Evolutionary conservation across 2,888 invertebrate genomes (phyloP).

Genomic region (Cactoblastis cactorum): DNA sequence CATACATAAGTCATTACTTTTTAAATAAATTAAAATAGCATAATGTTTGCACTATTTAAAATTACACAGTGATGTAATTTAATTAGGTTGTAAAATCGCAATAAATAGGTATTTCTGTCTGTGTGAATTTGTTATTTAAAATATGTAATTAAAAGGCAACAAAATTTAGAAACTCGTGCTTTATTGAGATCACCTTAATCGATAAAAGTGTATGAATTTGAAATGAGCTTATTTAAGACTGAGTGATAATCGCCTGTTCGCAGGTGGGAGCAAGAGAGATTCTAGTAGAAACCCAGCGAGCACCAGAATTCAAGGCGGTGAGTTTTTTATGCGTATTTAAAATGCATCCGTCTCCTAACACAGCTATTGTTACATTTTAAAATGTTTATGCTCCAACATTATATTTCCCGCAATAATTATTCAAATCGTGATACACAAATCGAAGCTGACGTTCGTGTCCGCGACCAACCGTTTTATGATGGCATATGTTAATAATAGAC

Average conservation of each 20-base stretch:
- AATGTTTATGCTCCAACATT: slow-evolving; percentile 19
- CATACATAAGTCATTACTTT: too few relatives aligned
- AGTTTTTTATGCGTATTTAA: slow-evolving; percentile 42
- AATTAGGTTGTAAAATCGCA: too few relatives aligned
- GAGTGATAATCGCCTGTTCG: slow-evolving; percentile 71
- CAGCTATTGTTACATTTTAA: slow-evolving; percentile 5
- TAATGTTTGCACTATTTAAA: too few relatives aligned
- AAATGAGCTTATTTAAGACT: slow-evolving; percentile 53
- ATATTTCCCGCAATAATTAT: slow-evolving; percentile 14
- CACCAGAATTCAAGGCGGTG: slow-evolving; percentile 71
- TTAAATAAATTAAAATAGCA: too few relatives aligned
- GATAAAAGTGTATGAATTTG: neutral
- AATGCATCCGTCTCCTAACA: slow-evolving; percentile 4
- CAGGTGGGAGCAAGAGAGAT: slow-evolving; percentile 76
- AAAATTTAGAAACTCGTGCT: neutral
- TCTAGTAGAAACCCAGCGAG: slow-evolving; percentile 70
- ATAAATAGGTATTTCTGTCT: too few relatives aligned
- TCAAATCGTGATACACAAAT: slow-evolving; percentile 17
- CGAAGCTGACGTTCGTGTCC: slow-evolving; percentile 31
- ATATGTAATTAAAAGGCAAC: too few relatives aligned
- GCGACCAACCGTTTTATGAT: slow-evolving; percentile 55
- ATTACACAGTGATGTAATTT: too few relatives aligned
- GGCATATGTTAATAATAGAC: slow-evolving; percentile 60
- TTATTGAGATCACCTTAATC: neutral
- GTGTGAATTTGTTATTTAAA: too few relatives aligned